Evolutionary conservation across 1,140 invertebrate species (phyloP), one percentile per base, ranked within the genome.

Genomic region (Venustaconcha ellipsiformis): DNA sequence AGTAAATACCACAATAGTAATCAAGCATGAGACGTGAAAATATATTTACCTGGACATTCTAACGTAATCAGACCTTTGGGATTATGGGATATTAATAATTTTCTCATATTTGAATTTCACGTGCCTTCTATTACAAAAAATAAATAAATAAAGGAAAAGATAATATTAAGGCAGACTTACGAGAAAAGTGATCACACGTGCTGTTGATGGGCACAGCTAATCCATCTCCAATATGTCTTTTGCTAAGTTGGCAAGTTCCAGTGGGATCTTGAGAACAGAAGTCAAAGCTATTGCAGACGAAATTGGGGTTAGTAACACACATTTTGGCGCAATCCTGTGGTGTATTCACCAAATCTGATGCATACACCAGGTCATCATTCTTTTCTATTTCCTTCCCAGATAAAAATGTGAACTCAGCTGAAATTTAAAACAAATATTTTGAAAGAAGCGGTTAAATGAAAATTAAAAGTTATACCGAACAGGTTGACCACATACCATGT

Each of bases 271-370:
- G 11, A 14, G 78, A 62, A 73, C 85, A 86, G 66, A 78, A 83
- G 56, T 84, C 81, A 67, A 82, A 86, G 65, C 85, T 86, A 26
- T 83, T 80, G 67, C 85, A 86, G 14, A 72, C 68, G 64, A 85
- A 82, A 63, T 70, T 76, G 17, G 57, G 57, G 63, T 76, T 83
- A 23, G 71, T 68, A 17, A 83, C 75, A 73, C 85, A 86, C 18
- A 76, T 64, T 57, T 77, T 72, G 14, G 83, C 81, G 76, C 85
- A 86, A n/a, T 76, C 71, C 37, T 74, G 58, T 14, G 80, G 65
- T 68, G 78, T 78, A 14, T 57, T n/a, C 2, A 80, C 72, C 30
- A 75, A 63, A 18, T 67, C 20, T 18, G 26, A 71, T 5, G 60
- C 30, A 56, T 76, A 78, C 1, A 57, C n/a, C 48, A 66, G 18